Conservation (phyloP, 2,113 vertebrate genomes). For the Pachypanchax playfairii region DNA sequence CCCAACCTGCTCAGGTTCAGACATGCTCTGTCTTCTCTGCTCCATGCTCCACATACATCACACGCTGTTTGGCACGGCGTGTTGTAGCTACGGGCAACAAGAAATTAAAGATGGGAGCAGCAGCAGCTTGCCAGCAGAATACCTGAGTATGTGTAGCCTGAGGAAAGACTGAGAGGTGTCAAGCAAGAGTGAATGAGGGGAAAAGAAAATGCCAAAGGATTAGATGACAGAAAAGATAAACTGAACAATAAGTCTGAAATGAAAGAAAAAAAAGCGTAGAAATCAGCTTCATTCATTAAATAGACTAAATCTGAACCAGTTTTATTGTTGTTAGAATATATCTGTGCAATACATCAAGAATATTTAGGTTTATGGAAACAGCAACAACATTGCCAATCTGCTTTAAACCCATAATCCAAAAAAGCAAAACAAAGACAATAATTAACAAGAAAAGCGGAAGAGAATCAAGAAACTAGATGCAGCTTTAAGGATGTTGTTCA, state of each 20-base stretch:
- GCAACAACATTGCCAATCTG: too few species aligned
- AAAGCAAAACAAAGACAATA: too few species aligned
- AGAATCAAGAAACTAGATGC: too few species aligned
- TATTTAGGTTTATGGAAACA: too few species aligned
- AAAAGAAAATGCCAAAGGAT: constrained; percentile 1
- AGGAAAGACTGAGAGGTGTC: constrained; percentile 9
- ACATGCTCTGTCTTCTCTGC: constrained; percentile 26
- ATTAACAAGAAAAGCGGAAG: too few species aligned
- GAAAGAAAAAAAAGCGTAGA: too few species aligned
- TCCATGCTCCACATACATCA: constrained; percentile 43
- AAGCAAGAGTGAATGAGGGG: not conserved
- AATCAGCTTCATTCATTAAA: too few species aligned
- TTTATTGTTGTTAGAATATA: too few species aligned
- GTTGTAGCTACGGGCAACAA: constrained; percentile 42
- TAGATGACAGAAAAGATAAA: not conserved
- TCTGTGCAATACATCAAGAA: too few species aligned
- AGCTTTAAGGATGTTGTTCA: too few species aligned
- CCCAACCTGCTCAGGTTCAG: constrained; percentile 37
- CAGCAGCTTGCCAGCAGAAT: constrained; percentile 40
- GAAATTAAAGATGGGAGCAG: constrained; percentile 54
- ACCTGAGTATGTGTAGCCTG: constrained; percentile 39
- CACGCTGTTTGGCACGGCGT: constrained; percentile 32
- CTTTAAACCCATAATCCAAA: too few species aligned
- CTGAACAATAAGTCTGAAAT: not conserved
- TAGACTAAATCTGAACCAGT: too few species aligned